Base-by-base conservation (phyloP, 2,888 invertebrate genomes). In the Hyposoter didymator region DNA sequence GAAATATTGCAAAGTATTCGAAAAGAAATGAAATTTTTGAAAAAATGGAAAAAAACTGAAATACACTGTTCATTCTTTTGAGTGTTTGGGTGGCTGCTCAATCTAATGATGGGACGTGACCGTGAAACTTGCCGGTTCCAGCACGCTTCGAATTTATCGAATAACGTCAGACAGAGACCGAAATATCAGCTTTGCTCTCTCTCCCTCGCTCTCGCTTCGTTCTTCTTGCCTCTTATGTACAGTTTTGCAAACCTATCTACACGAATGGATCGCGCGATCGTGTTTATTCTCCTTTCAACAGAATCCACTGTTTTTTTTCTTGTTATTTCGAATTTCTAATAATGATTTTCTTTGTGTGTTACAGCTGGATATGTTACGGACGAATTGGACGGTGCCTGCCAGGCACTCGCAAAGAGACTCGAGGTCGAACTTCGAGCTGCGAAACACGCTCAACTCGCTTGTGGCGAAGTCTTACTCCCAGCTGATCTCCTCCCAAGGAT, bases 391-490 rank as follows among this genome's bases (percentile, higher is more conserved):
- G 95, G 95, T 92, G 95, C 95, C 92, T 95, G 96, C 89, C 95
- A 95, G 93, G 96, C 96, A 90, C 94, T 98, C 93, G 96, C 97
- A 75, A 95, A 96, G 91, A 95, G 97, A 90, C 95, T 98, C 89
- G 97, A 98, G 94, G 95, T 96, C 84, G 97, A 97, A 93, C 94
- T 98, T 88, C 95, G 97, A 85, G 96, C 96, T 88, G 98, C 98
- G 64, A 97, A 98, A 94, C 95, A 96, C 87, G 97, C 96, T 90
- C 97, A 97, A 94, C 94, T 98, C 89, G 96, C 97, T 82, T 96
- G 97, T 92, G 98, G 97, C 32, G 98, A 98, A 94, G 97, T 98
- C 81, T 95, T 98, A 88, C 95, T 98, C 89, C 98, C 98, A 52
- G 96, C 97, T 76, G 97, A 97, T 93, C 96, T 98, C 87, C 95